A percentile compares a stretch with the other conserved stretches of the same genome.
phyloP scores from a whole-genome alignment of 2,797 vertebrate species.

The Urocyon cinereoargenteus region DNA sequence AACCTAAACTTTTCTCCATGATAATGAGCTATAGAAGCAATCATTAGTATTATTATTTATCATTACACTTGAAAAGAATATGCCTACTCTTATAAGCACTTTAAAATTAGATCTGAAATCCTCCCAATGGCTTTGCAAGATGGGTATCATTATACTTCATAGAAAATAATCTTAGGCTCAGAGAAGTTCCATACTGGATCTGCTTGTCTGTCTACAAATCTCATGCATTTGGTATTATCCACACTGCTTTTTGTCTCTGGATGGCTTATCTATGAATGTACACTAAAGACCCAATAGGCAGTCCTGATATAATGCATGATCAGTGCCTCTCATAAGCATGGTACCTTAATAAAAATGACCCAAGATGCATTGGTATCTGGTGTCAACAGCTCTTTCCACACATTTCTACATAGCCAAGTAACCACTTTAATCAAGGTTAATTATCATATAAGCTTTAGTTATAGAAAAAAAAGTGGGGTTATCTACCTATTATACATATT shows the following conservation, averaged over 20 bases:
- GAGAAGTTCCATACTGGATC: not conserved
- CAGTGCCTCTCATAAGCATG: not conserved
- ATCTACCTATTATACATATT: not conserved
- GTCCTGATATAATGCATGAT: not conserved
- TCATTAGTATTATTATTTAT: not conserved
- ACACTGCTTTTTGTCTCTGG: not conserved
- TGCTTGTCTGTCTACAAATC: not conserved
- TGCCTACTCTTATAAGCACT: not conserved
- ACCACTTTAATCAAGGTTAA: not conserved
- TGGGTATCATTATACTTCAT: not conserved
- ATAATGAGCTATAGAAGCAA: not conserved
- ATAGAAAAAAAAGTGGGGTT: not conserved
- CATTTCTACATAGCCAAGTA: not conserved
- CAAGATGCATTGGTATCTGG: not conserved
- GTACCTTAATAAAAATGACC: not conserved
- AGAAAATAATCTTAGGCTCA: not conserved
- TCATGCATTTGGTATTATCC: not conserved
- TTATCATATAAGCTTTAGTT: constrained; percentile 32
- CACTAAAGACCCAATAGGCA: not conserved
- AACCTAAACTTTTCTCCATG: not conserved
- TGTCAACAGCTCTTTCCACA: constrained; percentile 21
- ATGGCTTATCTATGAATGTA: not conserved
- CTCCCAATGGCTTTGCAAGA: not conserved
- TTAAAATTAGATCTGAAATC: not conserved
- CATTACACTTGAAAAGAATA: not conserved